Percentiles rank a stretch among this genome's conserved stretches.
Conservation (phyloP, 2,113 vertebrate genomes). For the Myodes glareolus region DNA sequence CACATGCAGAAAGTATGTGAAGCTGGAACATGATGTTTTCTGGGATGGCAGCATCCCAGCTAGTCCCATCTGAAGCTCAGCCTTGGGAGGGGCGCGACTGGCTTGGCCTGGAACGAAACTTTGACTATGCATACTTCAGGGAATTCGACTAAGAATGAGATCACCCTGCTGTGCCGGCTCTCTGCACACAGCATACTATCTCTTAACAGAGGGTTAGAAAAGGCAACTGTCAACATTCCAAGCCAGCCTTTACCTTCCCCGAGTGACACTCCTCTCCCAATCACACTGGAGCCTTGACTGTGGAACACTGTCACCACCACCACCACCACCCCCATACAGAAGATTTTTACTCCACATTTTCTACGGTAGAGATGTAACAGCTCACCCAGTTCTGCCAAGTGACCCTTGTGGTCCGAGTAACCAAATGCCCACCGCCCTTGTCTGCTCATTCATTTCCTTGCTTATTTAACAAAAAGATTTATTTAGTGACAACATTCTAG, state of each 20-base stretch:
- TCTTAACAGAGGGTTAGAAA: constrained; percentile 41
- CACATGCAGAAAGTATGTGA: constrained; percentile 58
- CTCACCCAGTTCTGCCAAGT: background rate
- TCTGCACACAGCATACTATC: constrained; percentile 67
- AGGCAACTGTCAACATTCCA: constrained; percentile 26
- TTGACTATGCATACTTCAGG: constrained; percentile 79
- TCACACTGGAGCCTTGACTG: background rate
- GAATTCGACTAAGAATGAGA: constrained; percentile 78
- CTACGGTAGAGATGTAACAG: background rate
- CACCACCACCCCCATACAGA: no score
- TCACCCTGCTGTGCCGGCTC: constrained; percentile 63
- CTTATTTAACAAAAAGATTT: background rate
- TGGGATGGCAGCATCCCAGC: constrained; percentile 65
- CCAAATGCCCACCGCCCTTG: background rate
- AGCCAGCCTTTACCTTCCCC: background rate
- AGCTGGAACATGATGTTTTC: constrained; percentile 54
- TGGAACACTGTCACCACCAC: background rate
- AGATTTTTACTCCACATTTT: background rate
- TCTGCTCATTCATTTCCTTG: background rate
- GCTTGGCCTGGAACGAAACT: constrained; percentile 77
- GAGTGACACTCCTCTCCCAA: background rate
- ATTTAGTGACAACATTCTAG: background rate
- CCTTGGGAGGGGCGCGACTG: constrained; percentile 69
- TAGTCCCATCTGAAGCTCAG: constrained; percentile 40
- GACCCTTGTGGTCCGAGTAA: background rate